A percentile compares a stretch with the other conserved stretches of the same genome.
These are phyloP conservation scores for Tonatia bakeri DNA, from an alignment of 2,113 vertebrate species.

Conservation along the genomic window DNA sequence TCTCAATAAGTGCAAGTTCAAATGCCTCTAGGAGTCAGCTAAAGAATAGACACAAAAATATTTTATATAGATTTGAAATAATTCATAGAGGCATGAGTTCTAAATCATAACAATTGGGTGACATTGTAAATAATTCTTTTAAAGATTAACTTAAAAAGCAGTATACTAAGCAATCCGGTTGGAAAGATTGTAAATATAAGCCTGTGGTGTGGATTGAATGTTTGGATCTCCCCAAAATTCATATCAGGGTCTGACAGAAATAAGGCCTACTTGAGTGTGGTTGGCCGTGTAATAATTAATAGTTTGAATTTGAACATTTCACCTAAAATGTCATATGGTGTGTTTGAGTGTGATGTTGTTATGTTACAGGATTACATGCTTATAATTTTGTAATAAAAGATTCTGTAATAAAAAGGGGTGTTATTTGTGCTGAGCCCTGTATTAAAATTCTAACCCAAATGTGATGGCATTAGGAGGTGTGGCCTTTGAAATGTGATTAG, in stretches of 20 bases:
- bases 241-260: not conserved
- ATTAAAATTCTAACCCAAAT: not conserved
- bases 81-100: not conserved
- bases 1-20: not conserved
- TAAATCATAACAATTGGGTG: not conserved
- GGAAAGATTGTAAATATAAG: not conserved
- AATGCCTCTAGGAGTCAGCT: not conserved
- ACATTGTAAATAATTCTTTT: not conserved
- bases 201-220: not conserved
- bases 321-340: too few relatives aligned
- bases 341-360: too few relatives aligned
- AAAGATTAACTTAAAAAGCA: constrained; percentile 1
- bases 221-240: not conserved
- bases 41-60: not conserved
- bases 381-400: too few relatives aligned
- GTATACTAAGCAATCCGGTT: not conserved
- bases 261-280: too few relatives aligned
- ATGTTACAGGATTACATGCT: too few relatives aligned
- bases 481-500: not conserved
- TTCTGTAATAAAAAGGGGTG: too few relatives aligned
- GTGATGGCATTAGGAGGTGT: not conserved
- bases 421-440: too few relatives aligned
- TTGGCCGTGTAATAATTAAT: too few relatives aligned
- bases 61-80: constrained; percentile 15
- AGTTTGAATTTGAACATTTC: too few relatives aligned